Evolutionary conservation across 1,140 invertebrate species (phyloP), one percentile per base, ranked within the genome.

Genomic region (Dendrolimus punctatus): DNA sequence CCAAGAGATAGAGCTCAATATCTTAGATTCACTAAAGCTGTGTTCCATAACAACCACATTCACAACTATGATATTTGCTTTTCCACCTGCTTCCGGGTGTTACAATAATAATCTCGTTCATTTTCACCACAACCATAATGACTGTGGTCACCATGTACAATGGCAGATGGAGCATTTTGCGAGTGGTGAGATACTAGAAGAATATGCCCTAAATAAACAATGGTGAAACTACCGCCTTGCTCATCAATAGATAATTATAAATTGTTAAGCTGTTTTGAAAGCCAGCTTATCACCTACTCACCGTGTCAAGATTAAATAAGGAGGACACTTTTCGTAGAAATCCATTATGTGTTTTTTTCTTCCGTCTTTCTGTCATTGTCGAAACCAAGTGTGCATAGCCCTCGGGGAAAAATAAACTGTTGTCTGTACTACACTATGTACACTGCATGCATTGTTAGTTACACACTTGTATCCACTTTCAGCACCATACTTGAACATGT

Each of bases 311-410:
- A 89, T 93, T 95, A 88, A 95, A 95, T 69, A 95, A 88, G 58
- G 93, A 95, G 64, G 94, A 95, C 59, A 95, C 93, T 90, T 95
- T 95, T 88, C 93, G 94, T 74, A 95, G 92, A 82, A 95, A 94
- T 80, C 92, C 91, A 87, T 93, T 92, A 80, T 92, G 91, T 76
- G 92, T 91, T 80, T 91, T 90, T 87, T 92, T 92, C 90, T 94
- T 93, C 80, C 92, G 90, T 83, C 93, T 89, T 65, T 92, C 92
- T 69, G 93, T 93, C 93, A 94, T 94, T 81, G 78, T 85, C 73
- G 56, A 63, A 62, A 75, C 53, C 64, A 71, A 78, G 60, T 76
- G 72, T 77, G 73, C 80, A 84, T 86, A 80, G 71, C 80, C 72
- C 67, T 76, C 62, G 58, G 65, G 68, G 69, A 72, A 64, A 73